Conservation (phyloP, 2,888 invertebrate species). For the Pristionchus entomophagus region DNA sequence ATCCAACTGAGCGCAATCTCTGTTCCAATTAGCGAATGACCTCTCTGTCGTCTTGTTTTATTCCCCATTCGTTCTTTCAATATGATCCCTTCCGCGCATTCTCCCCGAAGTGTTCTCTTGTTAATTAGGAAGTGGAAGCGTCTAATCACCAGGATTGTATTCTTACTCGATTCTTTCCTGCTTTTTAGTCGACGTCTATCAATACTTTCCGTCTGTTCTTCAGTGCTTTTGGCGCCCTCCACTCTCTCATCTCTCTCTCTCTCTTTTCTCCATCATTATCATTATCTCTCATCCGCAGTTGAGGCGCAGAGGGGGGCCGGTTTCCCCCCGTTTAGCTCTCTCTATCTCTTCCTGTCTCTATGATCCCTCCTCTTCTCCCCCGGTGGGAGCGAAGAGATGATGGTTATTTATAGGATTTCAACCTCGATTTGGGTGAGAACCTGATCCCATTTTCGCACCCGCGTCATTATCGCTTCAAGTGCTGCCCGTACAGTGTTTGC, state of each 20-base stretch:
- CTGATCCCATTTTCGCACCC: not conserved
- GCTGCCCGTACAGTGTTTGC: not conserved
- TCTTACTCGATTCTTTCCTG: no score
- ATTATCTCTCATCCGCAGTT: not conserved
- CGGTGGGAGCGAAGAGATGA: not conserved
- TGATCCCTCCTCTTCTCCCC: conserved; percentile 83
- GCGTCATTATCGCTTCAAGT: not conserved
- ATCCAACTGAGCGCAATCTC: not conserved
- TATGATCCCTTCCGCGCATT: not conserved
- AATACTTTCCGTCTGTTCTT: no score
- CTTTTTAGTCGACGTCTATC: no score
- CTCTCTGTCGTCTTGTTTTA: not conserved
- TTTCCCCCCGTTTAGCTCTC: not conserved
- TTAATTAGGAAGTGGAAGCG: no score
- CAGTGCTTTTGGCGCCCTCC: no score
- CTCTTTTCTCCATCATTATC: not conserved
- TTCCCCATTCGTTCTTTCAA: not conserved
- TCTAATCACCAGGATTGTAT: no score
- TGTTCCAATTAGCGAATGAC: conserved; percentile 15
- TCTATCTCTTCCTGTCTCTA: not conserved
- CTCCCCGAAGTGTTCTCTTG: not conserved
- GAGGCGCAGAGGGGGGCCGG: no score
- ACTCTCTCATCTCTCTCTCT: not conserved
- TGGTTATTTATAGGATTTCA: conserved; percentile 23
- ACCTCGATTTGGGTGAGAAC: not conserved